Evolutionary conservation across 1,140 invertebrate species (phyloP).

Genomic region (Periplaneta americana): DNA sequence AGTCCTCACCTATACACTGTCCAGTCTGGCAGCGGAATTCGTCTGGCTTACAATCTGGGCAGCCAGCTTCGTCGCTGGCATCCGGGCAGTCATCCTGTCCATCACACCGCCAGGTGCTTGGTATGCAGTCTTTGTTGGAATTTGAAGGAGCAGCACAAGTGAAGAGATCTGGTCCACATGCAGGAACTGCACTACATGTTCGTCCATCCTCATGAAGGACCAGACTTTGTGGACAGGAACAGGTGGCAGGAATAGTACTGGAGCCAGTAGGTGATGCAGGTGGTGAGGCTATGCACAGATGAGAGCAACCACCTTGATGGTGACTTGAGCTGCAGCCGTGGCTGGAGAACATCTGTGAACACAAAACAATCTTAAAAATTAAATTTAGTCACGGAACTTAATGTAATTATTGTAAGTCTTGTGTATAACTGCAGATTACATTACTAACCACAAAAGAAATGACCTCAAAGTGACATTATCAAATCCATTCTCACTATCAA

Average conservation of each 20-base stretch:
- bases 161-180: constrained; percentile 72
- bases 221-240: constrained; percentile 71
- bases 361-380: constrained; percentile 15
- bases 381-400: neutral
- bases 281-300: constrained; percentile 54
- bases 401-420: neutral
- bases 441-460: neutral
- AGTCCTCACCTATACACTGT: constrained; percentile 69
- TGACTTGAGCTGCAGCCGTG: constrained; percentile 36
- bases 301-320: constrained; percentile 55
- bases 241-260: constrained; percentile 40
- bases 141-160: constrained; percentile 53
- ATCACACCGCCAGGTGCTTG: constrained; percentile 78
- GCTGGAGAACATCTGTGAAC: constrained; percentile 24
- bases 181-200: constrained; percentile 63
- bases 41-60: constrained; percentile 47
- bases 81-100: constrained; percentile 78
- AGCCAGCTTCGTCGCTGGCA: constrained; percentile 73
- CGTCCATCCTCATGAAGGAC: constrained; percentile 59
- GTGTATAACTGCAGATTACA: neutral
- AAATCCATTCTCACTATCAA: no score
- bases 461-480: no score
- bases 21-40: constrained; percentile 67
- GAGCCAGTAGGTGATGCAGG: constrained; percentile 27
- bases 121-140: constrained; percentile 68